Evolutionary conservation across 2,888 invertebrate genomes (phyloP), one percentile per base, ranked within the genome.

Genomic region (Empis livida): DNA sequence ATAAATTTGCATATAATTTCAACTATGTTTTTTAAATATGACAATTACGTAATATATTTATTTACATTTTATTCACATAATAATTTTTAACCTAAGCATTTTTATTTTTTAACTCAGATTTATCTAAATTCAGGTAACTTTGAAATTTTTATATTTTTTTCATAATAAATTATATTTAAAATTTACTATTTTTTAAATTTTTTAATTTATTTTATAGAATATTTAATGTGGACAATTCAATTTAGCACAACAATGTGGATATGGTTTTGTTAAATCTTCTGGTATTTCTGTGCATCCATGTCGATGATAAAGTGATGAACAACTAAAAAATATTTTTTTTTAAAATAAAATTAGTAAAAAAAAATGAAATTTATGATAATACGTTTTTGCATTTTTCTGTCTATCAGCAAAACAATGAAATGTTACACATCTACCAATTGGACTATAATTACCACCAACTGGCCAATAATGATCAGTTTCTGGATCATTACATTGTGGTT

Each of bases 241-340:
- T 11, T 42, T 42, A 9, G 47, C n/a, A 43, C 47, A 47, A 17
- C 47, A 47, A n/a, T 47, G 42, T 9, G 47, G 47, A 39, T 47
- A 47, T 16, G 47, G 43, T 43, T 47, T 47, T 9, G 43, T 43
- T 43, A 43, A 13, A 31, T 47, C 43, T 14, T 43, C 47, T 13
- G 43, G 39, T 6, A 43, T 40, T 3, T 31, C 32, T 38, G 39
- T 35, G 17, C 47, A 47, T 11, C 17, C 31, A 16, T 39, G 38
- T 13, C 42, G 27, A 3, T 39, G n/a, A 5, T 14, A 39, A 13
- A 43, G 16, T 16, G 17, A 14, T 5, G 47, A 42, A 20, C 47
- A 47, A 38, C 47, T 47, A 17, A 15, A 42, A 37, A n/a, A 13
- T 17, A 6, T 13, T 38, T 3, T 17, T 15, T 41, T 15, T 17